Base-by-base conservation (phyloP, 1,140 invertebrate genomes). In the Metaphire vulgaris region DNA sequence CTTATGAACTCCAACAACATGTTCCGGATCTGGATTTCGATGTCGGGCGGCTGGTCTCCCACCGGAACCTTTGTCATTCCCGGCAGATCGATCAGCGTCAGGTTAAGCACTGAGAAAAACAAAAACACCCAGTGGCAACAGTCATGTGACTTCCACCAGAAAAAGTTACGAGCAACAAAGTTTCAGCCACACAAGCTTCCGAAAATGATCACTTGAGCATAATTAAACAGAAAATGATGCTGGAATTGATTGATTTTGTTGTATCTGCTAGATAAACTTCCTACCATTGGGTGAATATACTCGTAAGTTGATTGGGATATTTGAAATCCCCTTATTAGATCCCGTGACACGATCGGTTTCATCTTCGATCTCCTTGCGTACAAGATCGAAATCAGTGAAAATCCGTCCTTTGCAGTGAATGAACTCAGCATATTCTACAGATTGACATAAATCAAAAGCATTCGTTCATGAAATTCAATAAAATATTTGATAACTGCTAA, bases 271-370 rank as follows among this genome's bases (percentile, higher is more conserved):
- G n/a, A n/a, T n/a, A n/a, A n/a, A n/a, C n/a, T n/a, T n/a, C 69
- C 28, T 32, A 96, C 95, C 95, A 90, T 99, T 92, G 64, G 97
- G 97, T 74, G 96, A 99, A 86, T 97, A 99, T 31, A 99, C 96
- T 83, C 97, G 90, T 80, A 99, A 89, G 88, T 99, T 99, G 86
- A 99, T 99, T 29, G 97, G 97, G 83, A 99, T 91, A 82, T 95
- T 95, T 29, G 96, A 99, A 81, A 99, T 99, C 80, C 96, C 97
- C 88, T 99, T 99, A 86, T 99, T 99, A 80, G 90, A 90, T 71
- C 97, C 97, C 56, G 98, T 99, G 76, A 96, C 89, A 77, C 97
- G 89, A 85, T 99, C 97, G 32, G 98, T 99, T 88, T 99, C 98
- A 76, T 90, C 92, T 87, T 99, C 97, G 83, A 99, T 99, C 88